A percentile compares a stretch with the other conserved stretches of the same genome.
These are phyloP conservation scores for Cyphomyrus discorhynchus DNA, from an alignment of 2,113 vertebrate genomes.

Conservation along the genomic window DNA sequence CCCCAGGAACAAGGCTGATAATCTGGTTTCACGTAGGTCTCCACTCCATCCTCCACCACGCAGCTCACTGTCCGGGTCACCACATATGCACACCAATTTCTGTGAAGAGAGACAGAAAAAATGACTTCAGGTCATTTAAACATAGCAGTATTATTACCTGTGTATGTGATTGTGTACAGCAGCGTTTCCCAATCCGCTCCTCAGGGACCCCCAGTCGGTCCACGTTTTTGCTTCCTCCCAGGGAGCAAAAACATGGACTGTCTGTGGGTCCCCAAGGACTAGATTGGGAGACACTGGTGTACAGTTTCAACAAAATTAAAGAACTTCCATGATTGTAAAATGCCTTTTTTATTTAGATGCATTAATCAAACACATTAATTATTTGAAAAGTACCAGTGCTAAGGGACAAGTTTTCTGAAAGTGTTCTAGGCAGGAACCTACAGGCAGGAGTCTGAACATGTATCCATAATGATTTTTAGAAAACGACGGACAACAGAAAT, in stretches of 20 bases:
- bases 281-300: background rate
- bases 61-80: constrained; percentile 85
- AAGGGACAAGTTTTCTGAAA: background rate
- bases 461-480: background rate
- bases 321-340: too few relatives aligned
- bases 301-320: background rate
- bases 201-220: background rate
- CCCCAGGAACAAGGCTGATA: constrained; percentile 90
- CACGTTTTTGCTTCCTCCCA: too few relatives aligned
- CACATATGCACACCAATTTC: constrained; percentile 91
- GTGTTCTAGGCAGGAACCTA: background rate
- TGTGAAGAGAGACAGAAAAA: constrained; percentile 38
- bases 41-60: constrained; percentile 85
- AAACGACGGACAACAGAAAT: background rate
- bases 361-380: background rate
- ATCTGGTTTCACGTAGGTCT: constrained; percentile 82
- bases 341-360: background rate
- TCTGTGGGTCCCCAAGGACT: too few relatives aligned
- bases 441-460: background rate
- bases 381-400: background rate
- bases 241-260: too few relatives aligned
- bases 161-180: background rate
- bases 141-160: background rate
- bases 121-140: background rate
- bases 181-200: background rate